Conservation (phyloP, 2,113 vertebrate species). For the Spheniscus mendiculus region DNA sequence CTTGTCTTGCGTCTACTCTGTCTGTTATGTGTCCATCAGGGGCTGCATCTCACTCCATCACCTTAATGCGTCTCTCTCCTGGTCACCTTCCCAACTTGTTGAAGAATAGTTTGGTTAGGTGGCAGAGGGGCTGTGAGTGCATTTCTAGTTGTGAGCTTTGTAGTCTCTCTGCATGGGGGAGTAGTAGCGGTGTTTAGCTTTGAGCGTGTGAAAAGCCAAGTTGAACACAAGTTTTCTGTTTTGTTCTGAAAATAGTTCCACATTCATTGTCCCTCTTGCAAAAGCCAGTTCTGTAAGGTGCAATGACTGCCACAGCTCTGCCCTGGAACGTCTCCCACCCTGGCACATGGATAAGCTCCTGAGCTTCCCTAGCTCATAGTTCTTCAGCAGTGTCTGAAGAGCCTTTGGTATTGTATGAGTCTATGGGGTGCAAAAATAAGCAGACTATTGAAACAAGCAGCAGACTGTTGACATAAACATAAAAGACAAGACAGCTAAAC, state of each 20-base stretch:
- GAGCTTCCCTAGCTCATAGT: not conserved
- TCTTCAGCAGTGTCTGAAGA: not conserved
- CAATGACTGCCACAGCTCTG: not conserved
- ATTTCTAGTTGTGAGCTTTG: not conserved
- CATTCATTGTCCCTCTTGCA: not conserved
- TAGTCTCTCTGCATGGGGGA: not conserved
- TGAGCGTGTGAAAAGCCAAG: not conserved
- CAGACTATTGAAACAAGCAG: not conserved
- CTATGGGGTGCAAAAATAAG: not conserved
- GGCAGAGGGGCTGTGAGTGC: not conserved
- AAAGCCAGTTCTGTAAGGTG: not conserved
- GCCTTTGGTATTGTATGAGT: not conserved
- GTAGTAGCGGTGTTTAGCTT: not conserved
- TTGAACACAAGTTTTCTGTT: not conserved
- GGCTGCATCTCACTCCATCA: not conserved
- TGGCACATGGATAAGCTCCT: not conserved
- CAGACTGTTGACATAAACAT: not conserved
- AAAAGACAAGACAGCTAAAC: not conserved
- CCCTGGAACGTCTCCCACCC: accelerated
- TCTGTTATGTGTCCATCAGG: accelerated
- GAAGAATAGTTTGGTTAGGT: not conserved
- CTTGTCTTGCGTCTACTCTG: not conserved
- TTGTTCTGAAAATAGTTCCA: not conserved
- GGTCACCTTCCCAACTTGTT: not conserved
- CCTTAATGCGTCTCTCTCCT: not conserved